A percentile compares a stretch with the other conserved stretches of the same genome.
phyloP scores from a whole-genome alignment of 2,113 vertebrate genomes.

The Lanius ludovicianus region DNA sequence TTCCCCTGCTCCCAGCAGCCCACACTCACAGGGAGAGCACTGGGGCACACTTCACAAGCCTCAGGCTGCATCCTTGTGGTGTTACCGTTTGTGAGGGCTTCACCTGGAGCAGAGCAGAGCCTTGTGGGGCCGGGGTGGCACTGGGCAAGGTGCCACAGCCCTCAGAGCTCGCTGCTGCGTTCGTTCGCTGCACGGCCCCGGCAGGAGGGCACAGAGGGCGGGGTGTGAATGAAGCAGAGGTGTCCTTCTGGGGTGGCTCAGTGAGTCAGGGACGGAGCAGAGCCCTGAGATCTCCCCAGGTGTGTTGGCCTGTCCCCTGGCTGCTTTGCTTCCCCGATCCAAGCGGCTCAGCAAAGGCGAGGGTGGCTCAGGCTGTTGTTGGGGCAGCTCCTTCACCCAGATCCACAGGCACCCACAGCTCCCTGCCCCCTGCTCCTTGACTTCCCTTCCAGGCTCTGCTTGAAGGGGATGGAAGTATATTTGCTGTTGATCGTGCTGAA shows the following conservation, averaged over 20 bases:
- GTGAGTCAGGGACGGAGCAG: background rate
- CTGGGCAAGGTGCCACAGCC: background rate
- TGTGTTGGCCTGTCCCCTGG: background rate
- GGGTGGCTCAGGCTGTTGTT: background rate
- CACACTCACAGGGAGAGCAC: background rate
- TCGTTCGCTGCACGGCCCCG: background rate
- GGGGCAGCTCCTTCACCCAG: background rate
- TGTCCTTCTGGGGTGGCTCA: background rate
- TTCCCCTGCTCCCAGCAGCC: background rate
- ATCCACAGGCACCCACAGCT: background rate
- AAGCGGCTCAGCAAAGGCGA: rapidly evolving
- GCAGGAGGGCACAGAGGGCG: background rate
- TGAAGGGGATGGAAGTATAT: background rate
- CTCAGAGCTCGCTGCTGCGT: background rate
- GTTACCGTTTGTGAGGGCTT: background rate
- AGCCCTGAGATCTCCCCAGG: background rate
- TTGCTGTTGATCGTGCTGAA: background rate
- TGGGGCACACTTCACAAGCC: background rate
- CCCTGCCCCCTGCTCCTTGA: background rate
- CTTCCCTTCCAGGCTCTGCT: background rate
- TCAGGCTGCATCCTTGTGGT: background rate
- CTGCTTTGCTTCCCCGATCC: background rate
- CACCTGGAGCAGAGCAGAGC: background rate
- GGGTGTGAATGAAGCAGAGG: background rate
- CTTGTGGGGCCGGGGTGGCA: background rate